phyloP scores from a whole-genome alignment of 2,888 invertebrate species.

The Gonocerus acuteangulatus region DNA sequence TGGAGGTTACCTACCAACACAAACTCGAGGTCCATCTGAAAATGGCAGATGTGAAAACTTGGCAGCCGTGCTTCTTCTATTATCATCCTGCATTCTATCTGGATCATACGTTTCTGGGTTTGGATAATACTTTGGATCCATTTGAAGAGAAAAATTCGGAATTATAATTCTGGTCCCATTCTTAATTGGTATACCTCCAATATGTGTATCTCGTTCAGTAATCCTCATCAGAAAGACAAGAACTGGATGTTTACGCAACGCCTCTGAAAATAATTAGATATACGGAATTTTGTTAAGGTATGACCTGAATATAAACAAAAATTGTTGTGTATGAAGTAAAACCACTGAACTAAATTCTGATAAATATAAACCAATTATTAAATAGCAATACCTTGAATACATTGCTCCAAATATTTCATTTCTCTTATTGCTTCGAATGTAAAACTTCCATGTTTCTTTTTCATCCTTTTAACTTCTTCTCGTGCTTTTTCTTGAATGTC shows the following conservation, averaged over 20 bases:
- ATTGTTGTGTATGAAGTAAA: no score
- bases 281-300: no score
- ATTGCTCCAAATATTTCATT: slow-evolving; percentile 21
- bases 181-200: not conserved
- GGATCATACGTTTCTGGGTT: slow-evolving; percentile 5
- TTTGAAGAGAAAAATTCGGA: slow-evolving; percentile 4
- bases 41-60: slow-evolving; percentile 9
- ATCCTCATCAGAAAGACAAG: slow-evolving; percentile 8
- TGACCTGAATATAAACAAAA: no score
- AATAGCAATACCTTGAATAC: not conserved
- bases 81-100: not conserved
- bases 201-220: not conserved
- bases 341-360: no score
- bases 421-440: slow-evolving; percentile 24
- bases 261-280: not conserved
- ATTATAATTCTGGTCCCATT: slow-evolving; percentile 15
- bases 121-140: slow-evolving; percentile 11
- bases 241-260: slow-evolving; percentile 4
- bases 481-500: slow-evolving; percentile 21
- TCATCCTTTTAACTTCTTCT: slow-evolving; percentile 11
- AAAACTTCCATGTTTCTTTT: slow-evolving; percentile 16
- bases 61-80: not conserved
- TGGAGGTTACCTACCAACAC: slow-evolving; percentile 10
- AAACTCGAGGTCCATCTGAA: slow-evolving; percentile 19
- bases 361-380: no score